A percentile compares a stretch with the other conserved stretches of the same genome.
Evolutionary conservation across 2,113 vertebrate species (phyloP).

Genomic region (Chloebia gouldiae): DNA sequence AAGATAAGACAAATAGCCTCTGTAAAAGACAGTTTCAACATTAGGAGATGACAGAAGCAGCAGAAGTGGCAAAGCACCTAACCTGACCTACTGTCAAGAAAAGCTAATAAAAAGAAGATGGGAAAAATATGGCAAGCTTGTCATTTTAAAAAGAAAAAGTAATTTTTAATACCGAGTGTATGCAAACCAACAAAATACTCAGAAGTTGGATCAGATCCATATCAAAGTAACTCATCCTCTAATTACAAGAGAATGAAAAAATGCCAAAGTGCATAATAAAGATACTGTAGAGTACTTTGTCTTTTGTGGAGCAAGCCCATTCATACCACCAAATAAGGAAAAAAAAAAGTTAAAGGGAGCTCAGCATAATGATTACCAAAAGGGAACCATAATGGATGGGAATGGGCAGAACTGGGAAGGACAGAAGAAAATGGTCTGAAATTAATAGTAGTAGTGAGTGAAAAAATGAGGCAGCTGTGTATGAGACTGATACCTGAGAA

Average conservation of each 20-base stretch:
- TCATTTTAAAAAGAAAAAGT: not conserved
- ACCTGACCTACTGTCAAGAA: not conserved
- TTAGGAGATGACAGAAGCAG: not conserved
- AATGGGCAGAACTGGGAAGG: not conserved
- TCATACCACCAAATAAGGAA: constrained; percentile 14
- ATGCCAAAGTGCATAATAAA: not conserved
- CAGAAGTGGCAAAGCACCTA: not conserved
- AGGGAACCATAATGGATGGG: not conserved
- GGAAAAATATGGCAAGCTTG: not conserved
- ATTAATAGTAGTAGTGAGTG: not conserved
- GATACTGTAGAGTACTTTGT: not conserved
- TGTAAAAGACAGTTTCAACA: not conserved
- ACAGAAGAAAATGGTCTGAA: not conserved
- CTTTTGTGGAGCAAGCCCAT: not conserved
- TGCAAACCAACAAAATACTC: constrained; percentile 5
- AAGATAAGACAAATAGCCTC: not conserved
- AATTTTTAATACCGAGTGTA: not conserved
- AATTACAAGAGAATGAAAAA: constrained; percentile 1
- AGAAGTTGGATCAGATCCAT: not conserved
- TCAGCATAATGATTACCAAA: not conserved
- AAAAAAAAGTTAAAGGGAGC: not conserved
- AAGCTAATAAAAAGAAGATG: not conserved
- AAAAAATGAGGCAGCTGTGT: not conserved
- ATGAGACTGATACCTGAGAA: not conserved
- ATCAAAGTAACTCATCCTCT: constrained; percentile 15